Evolutionary conservation across 2,888 invertebrate species (phyloP).

Genomic region (Phania funesta): DNA sequence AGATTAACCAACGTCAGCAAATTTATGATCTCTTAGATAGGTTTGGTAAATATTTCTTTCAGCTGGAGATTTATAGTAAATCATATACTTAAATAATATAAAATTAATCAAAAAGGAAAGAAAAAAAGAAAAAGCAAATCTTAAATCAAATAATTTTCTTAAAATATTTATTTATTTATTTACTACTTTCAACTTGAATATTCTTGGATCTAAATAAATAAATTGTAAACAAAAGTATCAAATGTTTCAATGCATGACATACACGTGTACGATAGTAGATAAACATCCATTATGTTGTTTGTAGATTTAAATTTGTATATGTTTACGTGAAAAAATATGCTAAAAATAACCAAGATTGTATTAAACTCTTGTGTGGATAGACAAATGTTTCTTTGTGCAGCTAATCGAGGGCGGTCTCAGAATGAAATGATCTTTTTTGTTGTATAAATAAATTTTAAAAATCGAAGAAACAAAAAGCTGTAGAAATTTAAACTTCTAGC

Average conservation of each 20-base stretch:
- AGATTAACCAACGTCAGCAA: too few species aligned
- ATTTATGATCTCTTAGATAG: too few species aligned
- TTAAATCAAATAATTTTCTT: not conserved
- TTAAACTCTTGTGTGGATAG: not conserved
- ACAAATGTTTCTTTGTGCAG: too few species aligned
- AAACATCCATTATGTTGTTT: not conserved
- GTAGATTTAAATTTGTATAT: not conserved
- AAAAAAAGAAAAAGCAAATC: not conserved
- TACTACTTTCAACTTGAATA: not conserved
- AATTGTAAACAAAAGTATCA: not conserved
- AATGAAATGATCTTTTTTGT: too few species aligned
- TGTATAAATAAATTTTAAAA: too few species aligned
- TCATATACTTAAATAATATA: too few species aligned
- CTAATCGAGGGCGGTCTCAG: not conserved
- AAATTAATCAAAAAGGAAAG: not conserved
- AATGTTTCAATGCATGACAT: not conserved
- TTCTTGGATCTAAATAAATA: not conserved
- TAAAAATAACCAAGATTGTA: conserved; percentile 15
- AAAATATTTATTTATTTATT: not conserved
- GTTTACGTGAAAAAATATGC: not conserved
- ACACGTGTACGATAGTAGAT: not conserved
- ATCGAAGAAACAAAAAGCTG: too few species aligned
- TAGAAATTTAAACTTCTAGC: too few species aligned
- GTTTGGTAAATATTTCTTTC: too few species aligned
- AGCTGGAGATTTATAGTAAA: too few species aligned